Percentiles rank a stretch among this genome's conserved stretches.
Conservation (phyloP, 2,797 vertebrate species). For the Champsocephalus gunnari region DNA sequence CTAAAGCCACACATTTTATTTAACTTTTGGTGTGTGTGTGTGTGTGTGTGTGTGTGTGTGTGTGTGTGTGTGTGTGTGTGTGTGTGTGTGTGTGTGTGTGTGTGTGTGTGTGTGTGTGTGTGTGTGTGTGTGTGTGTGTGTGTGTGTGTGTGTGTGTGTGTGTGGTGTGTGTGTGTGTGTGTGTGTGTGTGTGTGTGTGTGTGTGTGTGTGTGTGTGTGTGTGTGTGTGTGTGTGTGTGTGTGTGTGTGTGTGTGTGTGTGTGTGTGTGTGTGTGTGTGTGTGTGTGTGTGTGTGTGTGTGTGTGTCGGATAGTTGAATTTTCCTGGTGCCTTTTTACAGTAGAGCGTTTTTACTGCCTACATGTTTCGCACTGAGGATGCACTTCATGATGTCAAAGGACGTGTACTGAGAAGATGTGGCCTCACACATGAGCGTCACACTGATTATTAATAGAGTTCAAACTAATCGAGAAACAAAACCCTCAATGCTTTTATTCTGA, state of each 20-base stretch:
- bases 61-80: not conserved
- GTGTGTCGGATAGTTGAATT: too few relatives aligned
- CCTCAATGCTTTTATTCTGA: too few relatives aligned
- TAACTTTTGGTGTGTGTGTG: too few relatives aligned
- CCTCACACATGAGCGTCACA: not conserved
- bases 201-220: too few relatives aligned
- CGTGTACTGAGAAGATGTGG: not conserved
- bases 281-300: not conserved
- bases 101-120: too few relatives aligned
- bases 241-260: conserved; percentile 43
- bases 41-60: not conserved
- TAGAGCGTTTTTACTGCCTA: not conserved
- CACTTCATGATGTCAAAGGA: not conserved
- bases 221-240: conserved; percentile 72
- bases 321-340: too few relatives aligned
- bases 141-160: too few relatives aligned
- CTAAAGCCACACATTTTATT: too few relatives aligned
- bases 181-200: too few relatives aligned
- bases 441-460: not conserved
- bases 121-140: conserved; percentile 12
- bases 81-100: not conserved
- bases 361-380: not conserved
- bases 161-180: too few relatives aligned
- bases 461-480: not conserved
- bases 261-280: not conserved